These are phyloP conservation scores for Spinus olivaceus DNA, from an alignment of 2,797 vertebrate genomes.

Conservation along the genomic window DNA sequence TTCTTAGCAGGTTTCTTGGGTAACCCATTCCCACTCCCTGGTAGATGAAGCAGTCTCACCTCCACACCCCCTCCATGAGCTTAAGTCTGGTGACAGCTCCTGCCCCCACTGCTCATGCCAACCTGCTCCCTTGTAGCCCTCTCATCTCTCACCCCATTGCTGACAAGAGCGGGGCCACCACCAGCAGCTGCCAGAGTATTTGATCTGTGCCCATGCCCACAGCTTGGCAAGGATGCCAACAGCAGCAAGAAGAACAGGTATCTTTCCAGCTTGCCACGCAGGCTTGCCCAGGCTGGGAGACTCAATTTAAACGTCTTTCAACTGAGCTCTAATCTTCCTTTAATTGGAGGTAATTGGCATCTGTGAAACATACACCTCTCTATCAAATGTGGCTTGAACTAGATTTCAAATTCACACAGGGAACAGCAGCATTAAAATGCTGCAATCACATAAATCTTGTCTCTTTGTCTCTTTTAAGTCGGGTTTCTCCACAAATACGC, in stretches of 20 bases:
- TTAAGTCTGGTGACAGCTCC: not conserved
- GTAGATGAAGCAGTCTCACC: not conserved
- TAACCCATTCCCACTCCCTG: not conserved
- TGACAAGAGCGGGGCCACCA: accelerated
- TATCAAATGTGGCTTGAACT: not conserved
- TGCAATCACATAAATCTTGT: not conserved
- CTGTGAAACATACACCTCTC: not conserved
- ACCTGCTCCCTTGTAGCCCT: not conserved
- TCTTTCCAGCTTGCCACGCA: not conserved
- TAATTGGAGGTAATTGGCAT: not conserved
- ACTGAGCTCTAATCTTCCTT: not conserved
- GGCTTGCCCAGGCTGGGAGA: not conserved
- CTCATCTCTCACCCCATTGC: not conserved
- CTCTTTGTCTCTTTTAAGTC: not conserved
- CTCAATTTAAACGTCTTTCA: not conserved
- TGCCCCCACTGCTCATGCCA: not conserved
- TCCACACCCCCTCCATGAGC: not conserved
- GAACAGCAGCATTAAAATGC: not conserved
- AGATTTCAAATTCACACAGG: not conserved
- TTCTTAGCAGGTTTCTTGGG: not conserved
- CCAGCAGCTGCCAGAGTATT: accelerated
- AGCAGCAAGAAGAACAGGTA: not conserved
- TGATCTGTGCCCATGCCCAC: not conserved
- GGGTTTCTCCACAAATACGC: not conserved
- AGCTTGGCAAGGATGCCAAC: not conserved